Conservation (phyloP, 2,888 invertebrate species). For the Diarsia mendica region DNA sequence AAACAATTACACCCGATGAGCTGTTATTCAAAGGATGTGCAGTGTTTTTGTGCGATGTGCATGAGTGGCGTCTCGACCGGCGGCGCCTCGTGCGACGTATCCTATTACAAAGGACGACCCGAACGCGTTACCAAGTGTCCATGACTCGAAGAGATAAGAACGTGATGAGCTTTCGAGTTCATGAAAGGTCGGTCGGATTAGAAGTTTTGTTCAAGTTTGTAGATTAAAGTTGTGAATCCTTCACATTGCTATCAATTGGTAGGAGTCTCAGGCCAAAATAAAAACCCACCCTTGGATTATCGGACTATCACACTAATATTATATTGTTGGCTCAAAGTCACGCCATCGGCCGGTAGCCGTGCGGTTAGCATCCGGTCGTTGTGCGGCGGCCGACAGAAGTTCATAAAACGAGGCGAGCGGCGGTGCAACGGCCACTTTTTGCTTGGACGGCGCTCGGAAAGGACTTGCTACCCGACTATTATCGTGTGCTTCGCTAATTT, state of each 20-base stretch:
- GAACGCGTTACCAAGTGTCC: conserved; percentile 52
- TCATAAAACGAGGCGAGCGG: no score
- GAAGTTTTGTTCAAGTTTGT: background rate
- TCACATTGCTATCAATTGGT: background rate
- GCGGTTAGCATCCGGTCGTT: no score
- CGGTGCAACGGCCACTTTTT: no score
- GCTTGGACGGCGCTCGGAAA: no score
- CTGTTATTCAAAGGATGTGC: conserved; percentile 63
- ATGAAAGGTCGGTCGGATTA: background rate
- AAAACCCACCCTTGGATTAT: background rate
- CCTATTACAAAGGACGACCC: conserved; percentile 63
- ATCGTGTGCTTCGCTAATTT: no score
- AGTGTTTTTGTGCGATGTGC: conserved; percentile 63
- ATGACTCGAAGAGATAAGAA: conserved; percentile 3
- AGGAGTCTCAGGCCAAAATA: background rate
- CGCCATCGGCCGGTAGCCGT: no score
- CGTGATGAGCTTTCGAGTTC: conserved; percentile 28
- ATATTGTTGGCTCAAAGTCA: no score
- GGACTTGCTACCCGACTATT: no score
- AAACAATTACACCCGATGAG: conserved; percentile 34
- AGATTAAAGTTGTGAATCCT: background rate
- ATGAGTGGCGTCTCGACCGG: conserved; percentile 63
- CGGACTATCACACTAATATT: no score
- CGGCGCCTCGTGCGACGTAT: conserved; percentile 64
- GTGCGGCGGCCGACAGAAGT: no score